Base-by-base conservation (phyloP, 1,140 invertebrate species). In the Melitaea cinxia region DNA sequence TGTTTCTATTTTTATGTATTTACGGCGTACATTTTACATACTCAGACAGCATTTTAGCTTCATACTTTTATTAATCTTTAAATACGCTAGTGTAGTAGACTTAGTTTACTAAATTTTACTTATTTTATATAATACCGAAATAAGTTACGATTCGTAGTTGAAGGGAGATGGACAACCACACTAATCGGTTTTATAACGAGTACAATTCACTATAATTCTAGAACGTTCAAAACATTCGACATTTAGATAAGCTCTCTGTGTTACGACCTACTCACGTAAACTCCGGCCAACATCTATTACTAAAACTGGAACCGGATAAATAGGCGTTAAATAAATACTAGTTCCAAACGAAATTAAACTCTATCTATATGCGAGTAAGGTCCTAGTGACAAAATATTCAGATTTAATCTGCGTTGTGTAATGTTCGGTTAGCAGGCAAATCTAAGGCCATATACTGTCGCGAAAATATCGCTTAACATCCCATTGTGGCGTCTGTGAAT, bases 391-490 rank as follows among this genome's bases (percentile, higher is more conserved):
- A 17, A 9, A 37, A 14, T 14, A 19, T 45, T n/a, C 39, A 17
- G 39, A 19, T 45, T 45, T 45, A 45, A 17, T 17, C 39, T 45
- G 19, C 39, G n/a, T 45, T 21, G 19, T 19, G 39, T 45, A 45
- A 45, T 45, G 39, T 45, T 45, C 39, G 17, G 39, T 19, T 45
- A 19, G 39, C 15, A 17, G 39, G 39, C 39, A 45, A 45, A 45
- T 45, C 39, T 45, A 45, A 45, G 4, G 15, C 39, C 39, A 45
- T 45, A 45, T 45, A 45, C 39, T 45, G 39, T 45, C 17, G 39
- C 39, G 39, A 45, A 45, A 45, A 45, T 45, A 45, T 45, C 19
- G 39, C 39, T 5, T 7, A 14, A 14, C 35, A 5, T 37, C n/a
- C 12, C 14, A 37, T 15, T 45, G 17, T 21, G 15, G 17, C 5